phyloP scores from a whole-genome alignment of 2,797 vertebrate genomes.

The Mionectes olivaceus region DNA sequence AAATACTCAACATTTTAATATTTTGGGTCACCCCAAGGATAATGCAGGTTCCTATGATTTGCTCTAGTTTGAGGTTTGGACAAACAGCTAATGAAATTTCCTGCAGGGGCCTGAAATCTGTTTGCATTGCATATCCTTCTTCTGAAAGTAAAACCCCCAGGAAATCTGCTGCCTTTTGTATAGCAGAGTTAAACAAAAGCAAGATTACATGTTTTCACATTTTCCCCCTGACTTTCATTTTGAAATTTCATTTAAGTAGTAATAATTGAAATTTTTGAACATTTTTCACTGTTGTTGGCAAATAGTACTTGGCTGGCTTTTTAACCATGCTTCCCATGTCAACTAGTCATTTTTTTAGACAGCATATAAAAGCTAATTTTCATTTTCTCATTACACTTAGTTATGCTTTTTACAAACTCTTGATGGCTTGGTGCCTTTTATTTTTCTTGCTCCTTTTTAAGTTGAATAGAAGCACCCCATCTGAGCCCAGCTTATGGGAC shows the following conservation, averaged over 20 bases:
- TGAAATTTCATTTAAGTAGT: background rate
- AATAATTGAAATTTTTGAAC: conserved; percentile 10
- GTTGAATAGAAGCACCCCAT: background rate
- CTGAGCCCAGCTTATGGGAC: background rate
- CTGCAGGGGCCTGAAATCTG: background rate
- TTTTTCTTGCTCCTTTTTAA: background rate
- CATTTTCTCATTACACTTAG: background rate
- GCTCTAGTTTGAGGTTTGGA: background rate
- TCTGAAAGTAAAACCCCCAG: background rate
- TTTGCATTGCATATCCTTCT: background rate
- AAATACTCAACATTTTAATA: background rate
- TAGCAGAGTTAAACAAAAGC: background rate
- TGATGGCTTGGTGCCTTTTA: background rate
- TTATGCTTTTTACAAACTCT: background rate
- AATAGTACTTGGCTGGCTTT: background rate
- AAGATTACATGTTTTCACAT: background rate
- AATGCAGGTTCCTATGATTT: background rate
- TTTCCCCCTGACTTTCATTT: background rate
- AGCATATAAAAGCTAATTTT: background rate
- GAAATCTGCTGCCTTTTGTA: background rate
- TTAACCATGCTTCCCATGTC: background rate
- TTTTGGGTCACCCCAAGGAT: background rate
- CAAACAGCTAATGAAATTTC: background rate
- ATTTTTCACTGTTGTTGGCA: background rate
- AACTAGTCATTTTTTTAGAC: background rate